Conservation (phyloP, 2,797 vertebrate genomes). For the Sciaenops ocellatus region DNA sequence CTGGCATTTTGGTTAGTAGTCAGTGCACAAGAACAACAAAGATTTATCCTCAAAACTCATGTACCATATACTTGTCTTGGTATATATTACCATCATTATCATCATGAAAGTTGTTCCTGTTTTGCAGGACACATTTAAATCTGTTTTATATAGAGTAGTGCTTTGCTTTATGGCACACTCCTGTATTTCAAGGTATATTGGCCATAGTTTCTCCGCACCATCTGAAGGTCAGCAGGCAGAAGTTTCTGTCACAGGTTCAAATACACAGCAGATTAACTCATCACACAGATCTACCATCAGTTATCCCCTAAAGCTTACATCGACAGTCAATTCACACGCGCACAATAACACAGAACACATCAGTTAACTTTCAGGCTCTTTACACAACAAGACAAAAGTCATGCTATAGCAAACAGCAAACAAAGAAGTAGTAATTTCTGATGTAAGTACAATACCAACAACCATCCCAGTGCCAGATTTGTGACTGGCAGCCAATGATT, state of each 20-base stretch:
- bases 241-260: not conserved
- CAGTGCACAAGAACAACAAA: not conserved
- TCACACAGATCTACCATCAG: constrained; percentile 10
- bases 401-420: constrained; percentile 2
- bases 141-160: not conserved
- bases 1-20: too few relatives aligned
- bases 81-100: not conserved
- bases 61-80: not conserved
- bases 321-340: not conserved
- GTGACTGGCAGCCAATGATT: constrained; percentile 42
- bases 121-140: not conserved
- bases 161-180: not conserved
- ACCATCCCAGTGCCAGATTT: constrained; percentile 27
- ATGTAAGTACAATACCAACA: constrained; percentile 47
- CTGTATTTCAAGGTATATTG: not conserved
- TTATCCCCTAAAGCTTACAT: not conserved
- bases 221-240: not conserved
- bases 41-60: not conserved
- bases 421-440: constrained; percentile 22
- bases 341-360: not conserved
- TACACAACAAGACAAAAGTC: not conserved
- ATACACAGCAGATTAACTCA: constrained; percentile 5
- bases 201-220: not conserved
- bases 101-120: not conserved
- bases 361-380: not conserved